A percentile compares a stretch with the other conserved stretches of the same genome.
Conservation (phyloP, 2,797 vertebrate genomes). For the Chloroceryle amazona region DNA sequence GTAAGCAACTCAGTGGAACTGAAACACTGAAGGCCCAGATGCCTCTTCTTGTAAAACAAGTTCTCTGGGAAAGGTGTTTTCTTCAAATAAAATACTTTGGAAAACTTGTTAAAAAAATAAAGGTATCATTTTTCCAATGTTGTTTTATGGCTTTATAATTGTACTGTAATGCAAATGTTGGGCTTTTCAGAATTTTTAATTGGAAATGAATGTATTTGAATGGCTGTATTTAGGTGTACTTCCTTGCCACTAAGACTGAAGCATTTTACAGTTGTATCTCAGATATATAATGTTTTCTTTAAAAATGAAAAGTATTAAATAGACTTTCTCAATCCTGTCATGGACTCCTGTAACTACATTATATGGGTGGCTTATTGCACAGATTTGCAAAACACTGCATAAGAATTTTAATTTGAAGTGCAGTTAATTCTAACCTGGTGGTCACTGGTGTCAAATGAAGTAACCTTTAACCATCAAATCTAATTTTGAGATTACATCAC, state of each 20-base stretch:
- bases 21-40: neutral
- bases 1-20: neutral
- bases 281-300: neutral
- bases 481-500: neutral
- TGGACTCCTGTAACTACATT: neutral
- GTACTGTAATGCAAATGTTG: neutral
- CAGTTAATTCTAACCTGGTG: neutral
- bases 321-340: neutral
- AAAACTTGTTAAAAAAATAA: no score
- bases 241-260: neutral
- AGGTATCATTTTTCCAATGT: neutral
- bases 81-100: no score
- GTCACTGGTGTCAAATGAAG: neutral
- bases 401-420: neutral
- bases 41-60: neutral
- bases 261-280: neutral
- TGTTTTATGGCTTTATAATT: neutral
- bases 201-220: neutral
- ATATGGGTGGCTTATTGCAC: neutral
- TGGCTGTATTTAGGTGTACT: neutral
- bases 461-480: neutral
- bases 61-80: neutral
- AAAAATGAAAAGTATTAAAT: neutral
- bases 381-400: neutral
- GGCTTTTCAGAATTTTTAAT: neutral